Base-by-base conservation (phyloP, 2,797 vertebrate species). In the Cuculus canorus region DNA sequence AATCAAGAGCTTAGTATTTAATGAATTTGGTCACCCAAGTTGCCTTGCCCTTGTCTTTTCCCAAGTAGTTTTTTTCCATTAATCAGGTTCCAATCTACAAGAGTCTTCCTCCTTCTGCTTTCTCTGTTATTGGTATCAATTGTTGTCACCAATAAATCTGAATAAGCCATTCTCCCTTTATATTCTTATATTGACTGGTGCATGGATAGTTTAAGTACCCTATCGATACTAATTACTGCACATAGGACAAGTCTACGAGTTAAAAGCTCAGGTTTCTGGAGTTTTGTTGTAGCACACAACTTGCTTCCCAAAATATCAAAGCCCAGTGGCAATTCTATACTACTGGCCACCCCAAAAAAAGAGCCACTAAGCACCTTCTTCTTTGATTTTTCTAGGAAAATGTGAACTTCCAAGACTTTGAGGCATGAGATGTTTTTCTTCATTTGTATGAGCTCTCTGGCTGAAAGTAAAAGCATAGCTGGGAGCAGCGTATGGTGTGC, bases 191-290 rank as follows among this genome's bases (percentile, higher is more conserved):
- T 94, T 95, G 94, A 93, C 54, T 76, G 77, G 61, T 59, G 52
- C 37, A 52, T 27, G 30, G 50, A 54, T 63, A 83, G 54, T 76
- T 92, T 83, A 93, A 96, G 73, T 56, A 91, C 22, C 59, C 35
- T 80, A 84, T 94, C 95, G 88, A 94, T 88, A 91, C 52, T 79
- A 90, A 93, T 95, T 91, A 83, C 59, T 56, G 63, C 17, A 22
- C 77, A 65, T 69, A 84, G 70, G 65, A 91, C 41, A 90, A 86
- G 48, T 39, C 85, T 72, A 4, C 72, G 83, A 88, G 65, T 65
- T 82, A 94, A 81, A 90, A 60, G 50, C 37, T 90, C 37, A 23
- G 16, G 47, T 70, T 70, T 91, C 19, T 0, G 4, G 50, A 21
- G 11, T 82, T 86, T 86, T 84, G 33, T 52, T 93, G 59, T 76